Base-by-base conservation (phyloP, 2,888 invertebrate genomes). In the Euzophera pinguis region DNA sequence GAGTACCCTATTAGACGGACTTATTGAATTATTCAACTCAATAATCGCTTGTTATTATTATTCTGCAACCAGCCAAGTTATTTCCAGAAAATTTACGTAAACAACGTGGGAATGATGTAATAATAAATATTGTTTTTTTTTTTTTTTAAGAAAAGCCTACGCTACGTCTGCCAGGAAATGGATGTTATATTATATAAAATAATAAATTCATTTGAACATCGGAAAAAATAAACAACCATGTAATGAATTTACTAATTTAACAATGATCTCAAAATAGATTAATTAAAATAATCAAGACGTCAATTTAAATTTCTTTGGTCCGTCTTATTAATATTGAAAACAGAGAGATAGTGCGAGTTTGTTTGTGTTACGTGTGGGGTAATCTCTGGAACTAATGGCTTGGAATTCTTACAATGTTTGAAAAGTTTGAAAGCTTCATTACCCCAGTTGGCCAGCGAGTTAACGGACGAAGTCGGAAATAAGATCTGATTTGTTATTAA, bases 341-440 rank as follows among this genome's bases (percentile, higher is more conserved):
- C 16, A 9, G 14, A 14, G 16, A 45, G 32, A 32, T 45, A 45
- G 32, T 16, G 45, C 10, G 0, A 45, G 32, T 45, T 29, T 45
- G 45, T 45, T 45, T 45, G 16, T 45, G 9, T 32, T 34, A 45
- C 32, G 45, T 45, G 45, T 45, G 45, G 45, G 45, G 29, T 41
- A 16, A 32, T 45, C 14, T 32, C 45, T 4, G 34, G 14, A 45
- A 45, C 45, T 45, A 45, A 45, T 32, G 45, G 32, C 13, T 10
- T 10, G 29, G 32, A 45, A 45, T 45, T 45, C 45, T 45, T 45
- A 34, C 32, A 45, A 7, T 29, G 29, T 43, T 43, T 14, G 38
- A 38, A 16, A 39, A 39, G 9, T 39, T 39, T 16, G 14, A 45
- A 45, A 32, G 34, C 45, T 45, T 43, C 27, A 43, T 43, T 43